Base-by-base conservation (phyloP, 2,888 invertebrate species). In the Odontocerum albicorne region DNA sequence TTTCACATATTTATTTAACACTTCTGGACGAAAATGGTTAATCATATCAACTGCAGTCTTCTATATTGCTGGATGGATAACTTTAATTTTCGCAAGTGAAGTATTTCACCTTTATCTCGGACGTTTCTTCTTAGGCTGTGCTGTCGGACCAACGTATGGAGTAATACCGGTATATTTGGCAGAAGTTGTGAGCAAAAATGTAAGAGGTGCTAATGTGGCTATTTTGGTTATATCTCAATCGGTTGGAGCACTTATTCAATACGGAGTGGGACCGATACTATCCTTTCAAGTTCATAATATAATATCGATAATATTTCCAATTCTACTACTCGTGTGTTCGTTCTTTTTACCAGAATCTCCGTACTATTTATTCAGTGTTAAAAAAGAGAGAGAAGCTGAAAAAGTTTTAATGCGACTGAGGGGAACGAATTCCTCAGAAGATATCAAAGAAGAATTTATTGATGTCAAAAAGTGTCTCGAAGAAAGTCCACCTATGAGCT, bases 111-210 rank as follows among this genome's bases (percentile, higher is more conserved):
- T 60, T 32, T 60, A 57, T 27, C 27, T 50, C 7, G 60, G 54
- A 36, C 56, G 60, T 44, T 60, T 60, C 36, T 20, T 60, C 31
- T 20, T 60, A 16, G 60, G 60, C 2, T 49, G 54, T 19, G 60
- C 57, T 20, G 60, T 55, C 10, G 60, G 60, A n/a, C 60, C 60
- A 6, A 60, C 60, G 3, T 60, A 47, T 13, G 60, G 57, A 6
- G 42, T 57, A 1, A 54, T 60, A 16, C 60, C 60, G 7, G 54
- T 43, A 2, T 60, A 60, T 35, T 20, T 60, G 31, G 49, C 60
- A 16, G 60, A 60, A 55, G 50, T 60, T 6, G 52, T 60, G 10
- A 49, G 35, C 8, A 60, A 60, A 20, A 42, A 32, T 6, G 51
- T 50, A 10, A 44, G 60, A 49, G 60, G 60, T 13, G 16, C 47